Evolutionary conservation across 2,888 invertebrate genomes (phyloP), one percentile per base, ranked within the genome.

Genomic region (Ryuthela nishihirai): DNA sequence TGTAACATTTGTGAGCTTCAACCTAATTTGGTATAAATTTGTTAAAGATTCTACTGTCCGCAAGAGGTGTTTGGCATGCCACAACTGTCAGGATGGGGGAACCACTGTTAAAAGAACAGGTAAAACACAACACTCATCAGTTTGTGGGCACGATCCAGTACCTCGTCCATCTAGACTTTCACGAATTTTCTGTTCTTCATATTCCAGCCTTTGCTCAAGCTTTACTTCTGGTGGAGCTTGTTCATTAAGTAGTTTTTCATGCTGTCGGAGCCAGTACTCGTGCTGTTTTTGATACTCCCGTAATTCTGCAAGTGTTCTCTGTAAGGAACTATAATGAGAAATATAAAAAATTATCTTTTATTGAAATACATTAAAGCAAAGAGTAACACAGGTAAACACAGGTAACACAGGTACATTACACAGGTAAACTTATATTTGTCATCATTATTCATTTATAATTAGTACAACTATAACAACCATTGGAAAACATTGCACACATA

Each of bases 271-370:
- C 80, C 81, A 82, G 54, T 79, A 76, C 59, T 82, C 80, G 67
- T 83, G 82, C 59, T 81, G 79, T 59, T 76, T 77, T 69, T 83
- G 82, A 71, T 82, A 84, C 61, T 80, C 80, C 63, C 81, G 80
- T 54, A 84, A 72, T 67, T 83, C 82, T n/a, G 77, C 73, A 56
- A 83, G 71, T 52, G 83, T 82, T 59, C 77, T 77, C 71, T 83
- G 82, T 41, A 84, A 73, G 32, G 81, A 79, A 67, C 83, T 83
- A 66, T 9, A 34, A 34, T 44, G 54, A 17, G 38, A 62, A 41
- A 40, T 26, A n/a, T n/a, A n/a, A n/a, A n/a, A n/a, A n/a, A n/a
- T n/a, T n/a, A n/a, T n/a, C n/a, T n/a, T n/a, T n/a, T n/a, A n/a
- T n/a, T n/a, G n/a, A n/a, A n/a, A n/a, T n/a, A n/a, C n/a, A n/a